These are phyloP conservation scores for Pangasius larnaudii DNA, from an alignment of 2,797 vertebrate species.

Conservation along the genomic window DNA sequence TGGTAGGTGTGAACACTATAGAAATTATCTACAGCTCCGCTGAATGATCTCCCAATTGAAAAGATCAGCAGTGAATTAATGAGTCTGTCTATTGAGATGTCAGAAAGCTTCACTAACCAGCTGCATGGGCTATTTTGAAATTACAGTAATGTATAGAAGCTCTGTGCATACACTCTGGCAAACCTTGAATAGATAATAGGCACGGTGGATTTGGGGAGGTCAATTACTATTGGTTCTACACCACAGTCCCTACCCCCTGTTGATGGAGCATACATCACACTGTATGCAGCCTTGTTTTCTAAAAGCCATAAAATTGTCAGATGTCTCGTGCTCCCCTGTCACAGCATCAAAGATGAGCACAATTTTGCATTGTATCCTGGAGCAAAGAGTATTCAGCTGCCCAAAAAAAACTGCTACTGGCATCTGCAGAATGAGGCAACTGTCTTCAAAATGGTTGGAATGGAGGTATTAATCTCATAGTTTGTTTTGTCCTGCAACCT, in stretches of 20 bases:
- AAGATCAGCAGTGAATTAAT: not conserved
- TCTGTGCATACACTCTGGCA: not conserved
- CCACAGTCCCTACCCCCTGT: conserved; percentile 37
- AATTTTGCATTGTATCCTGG: conserved; percentile 2
- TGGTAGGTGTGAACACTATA: not conserved
- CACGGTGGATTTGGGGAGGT: not conserved
- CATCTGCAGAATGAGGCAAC: not conserved
- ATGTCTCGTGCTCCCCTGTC: not conserved
- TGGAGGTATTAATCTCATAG: not conserved
- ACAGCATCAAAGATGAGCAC: not conserved
- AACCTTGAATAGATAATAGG: conserved; percentile 17
- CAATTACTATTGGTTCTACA: conserved; percentile 4
- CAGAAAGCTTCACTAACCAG: not conserved
- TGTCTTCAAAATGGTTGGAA: not conserved
- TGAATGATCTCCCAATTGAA: conserved; percentile 8
- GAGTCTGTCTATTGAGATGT: conserved; percentile 13
- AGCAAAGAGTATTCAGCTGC: not conserved
- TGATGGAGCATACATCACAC: conserved; percentile 68
- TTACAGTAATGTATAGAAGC: not conserved
- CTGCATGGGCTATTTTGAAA: conserved; percentile 5
- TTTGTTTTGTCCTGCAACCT: not conserved
- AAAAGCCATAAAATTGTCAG: conserved; percentile 68
- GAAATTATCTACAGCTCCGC: not conserved
- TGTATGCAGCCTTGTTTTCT: conserved; percentile 65
- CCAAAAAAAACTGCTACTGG: too few species aligned